Percentiles rank a stretch among this genome's conserved stretches.
These are phyloP conservation scores for Trigoniulus corallinus DNA, from an alignment of 1,140 invertebrate species.

Conservation along the genomic window DNA sequence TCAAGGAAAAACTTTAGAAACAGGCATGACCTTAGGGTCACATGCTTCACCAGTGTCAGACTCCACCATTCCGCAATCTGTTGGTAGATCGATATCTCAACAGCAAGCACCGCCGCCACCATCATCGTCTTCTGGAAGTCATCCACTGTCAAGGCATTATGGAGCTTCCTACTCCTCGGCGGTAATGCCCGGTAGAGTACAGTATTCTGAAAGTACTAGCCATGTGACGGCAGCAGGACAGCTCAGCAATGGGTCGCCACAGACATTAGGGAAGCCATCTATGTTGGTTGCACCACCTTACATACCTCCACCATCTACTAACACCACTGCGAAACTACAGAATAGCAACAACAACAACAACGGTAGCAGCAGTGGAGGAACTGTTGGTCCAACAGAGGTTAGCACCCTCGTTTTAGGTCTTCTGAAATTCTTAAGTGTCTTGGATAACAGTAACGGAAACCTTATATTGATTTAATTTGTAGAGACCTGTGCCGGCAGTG, in stretches of 20 bases:
- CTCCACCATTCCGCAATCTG: neutral
- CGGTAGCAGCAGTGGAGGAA: no score
- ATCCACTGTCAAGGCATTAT: no score
- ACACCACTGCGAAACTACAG: neutral
- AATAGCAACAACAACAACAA: no score
- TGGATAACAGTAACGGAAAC: no score
- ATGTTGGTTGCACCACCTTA: neutral
- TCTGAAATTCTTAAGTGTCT: no score
- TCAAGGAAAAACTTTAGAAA: neutral
- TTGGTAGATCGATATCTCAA: slow-evolving; percentile 6
- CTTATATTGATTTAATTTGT: neutral
- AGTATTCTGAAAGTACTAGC: neutral
- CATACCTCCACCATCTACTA: neutral
- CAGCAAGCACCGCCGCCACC: slow-evolving; percentile 2
- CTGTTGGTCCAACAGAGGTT: no score
- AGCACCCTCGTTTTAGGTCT: no score
- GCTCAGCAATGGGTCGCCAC: neutral
- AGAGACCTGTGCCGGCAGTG: neutral
- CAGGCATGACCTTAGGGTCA: no score
- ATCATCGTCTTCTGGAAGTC: neutral
- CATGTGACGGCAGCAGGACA: neutral
- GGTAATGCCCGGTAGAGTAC: no score
- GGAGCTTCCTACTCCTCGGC: no score
- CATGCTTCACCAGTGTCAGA: neutral
- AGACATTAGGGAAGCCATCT: neutral